These are phyloP conservation scores for Oscarella lobularis DNA, from an alignment of 37 sponge, comb jelly and placozoan species.

Conservation along the genomic window DNA sequence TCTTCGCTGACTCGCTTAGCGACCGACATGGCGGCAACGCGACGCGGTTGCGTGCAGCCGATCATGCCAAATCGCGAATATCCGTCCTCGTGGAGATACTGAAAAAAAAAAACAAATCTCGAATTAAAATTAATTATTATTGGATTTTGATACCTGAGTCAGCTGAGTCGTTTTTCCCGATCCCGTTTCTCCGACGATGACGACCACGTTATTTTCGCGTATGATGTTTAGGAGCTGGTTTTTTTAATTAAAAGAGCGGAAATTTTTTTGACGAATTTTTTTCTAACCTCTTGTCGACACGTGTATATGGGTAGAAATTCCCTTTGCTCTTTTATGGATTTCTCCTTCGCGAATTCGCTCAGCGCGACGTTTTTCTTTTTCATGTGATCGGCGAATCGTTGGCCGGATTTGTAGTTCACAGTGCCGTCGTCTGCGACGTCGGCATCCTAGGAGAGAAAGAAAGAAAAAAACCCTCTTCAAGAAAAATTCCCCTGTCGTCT, in stretches of 20 bases:
- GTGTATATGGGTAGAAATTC: slow-evolving; percentile 95
- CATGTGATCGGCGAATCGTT: slow-evolving; percentile 90
- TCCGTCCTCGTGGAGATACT: slow-evolving; percentile 95
- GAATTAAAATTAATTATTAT: neutral
- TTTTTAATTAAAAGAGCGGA: neutral
- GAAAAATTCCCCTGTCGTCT: neutral
- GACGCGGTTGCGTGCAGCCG: slow-evolving; percentile 98
- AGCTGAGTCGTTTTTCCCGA: slow-evolving; percentile 99
- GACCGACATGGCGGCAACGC: slow-evolving; percentile 99
- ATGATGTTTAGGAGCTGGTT: slow-evolving; percentile 66
- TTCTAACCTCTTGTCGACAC: slow-evolving; percentile 53
- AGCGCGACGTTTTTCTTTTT: slow-evolving; percentile 60
- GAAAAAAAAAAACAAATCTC: neutral
- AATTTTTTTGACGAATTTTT: neutral
- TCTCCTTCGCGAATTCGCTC: slow-evolving; percentile 80
- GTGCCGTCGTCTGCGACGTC: slow-evolving; percentile 40
- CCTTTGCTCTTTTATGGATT: slow-evolving; percentile 80
- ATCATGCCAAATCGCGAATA: slow-evolving; percentile 81
- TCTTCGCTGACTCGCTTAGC: slow-evolving; percentile 97
- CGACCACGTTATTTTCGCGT: slow-evolving; percentile 85
- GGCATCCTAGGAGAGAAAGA: slow-evolving; percentile 25
- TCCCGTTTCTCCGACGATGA: slow-evolving; percentile 98
- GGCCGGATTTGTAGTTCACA: slow-evolving; percentile 72
- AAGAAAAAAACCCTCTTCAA: neutral
- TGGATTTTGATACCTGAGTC: slow-evolving; percentile 53